Conservation (phyloP, 2,113 vertebrate species). For the Thalassarche chlororhynchos region DNA sequence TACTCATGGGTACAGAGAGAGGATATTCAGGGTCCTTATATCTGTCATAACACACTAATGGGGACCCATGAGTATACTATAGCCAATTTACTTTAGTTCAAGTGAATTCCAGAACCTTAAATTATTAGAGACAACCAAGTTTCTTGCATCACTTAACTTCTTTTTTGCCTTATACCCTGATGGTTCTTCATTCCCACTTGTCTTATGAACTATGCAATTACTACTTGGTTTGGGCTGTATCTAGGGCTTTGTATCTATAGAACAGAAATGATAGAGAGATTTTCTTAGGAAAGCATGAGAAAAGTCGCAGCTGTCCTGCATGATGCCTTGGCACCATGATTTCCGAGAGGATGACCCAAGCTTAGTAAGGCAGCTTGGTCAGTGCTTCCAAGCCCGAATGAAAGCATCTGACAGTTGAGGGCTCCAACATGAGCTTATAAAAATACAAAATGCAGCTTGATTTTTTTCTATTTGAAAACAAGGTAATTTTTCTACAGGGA, state of each 20-base stretch:
- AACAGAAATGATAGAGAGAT: not conserved
- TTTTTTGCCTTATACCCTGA: not conserved
- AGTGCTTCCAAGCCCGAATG: not conserved
- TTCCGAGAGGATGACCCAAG: not conserved
- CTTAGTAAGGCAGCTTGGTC: not conserved
- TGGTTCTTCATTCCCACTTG: not conserved
- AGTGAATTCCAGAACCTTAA: conserved; percentile 53
- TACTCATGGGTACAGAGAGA: not conserved
- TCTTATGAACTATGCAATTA: not conserved
- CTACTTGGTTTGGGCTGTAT: not conserved
- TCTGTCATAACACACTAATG: conserved; percentile 31
- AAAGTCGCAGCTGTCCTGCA: not conserved
- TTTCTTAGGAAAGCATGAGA: not conserved
- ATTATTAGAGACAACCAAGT: conserved; percentile 19
- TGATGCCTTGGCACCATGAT: not conserved
- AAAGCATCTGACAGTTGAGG: not conserved
- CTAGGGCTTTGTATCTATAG: not conserved
- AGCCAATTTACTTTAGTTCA: conserved; percentile 49
- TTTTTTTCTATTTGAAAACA: not conserved
- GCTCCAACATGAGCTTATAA: not conserved
- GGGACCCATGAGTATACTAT: not conserved
- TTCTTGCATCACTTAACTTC: not conserved
- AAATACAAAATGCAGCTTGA: not conserved
- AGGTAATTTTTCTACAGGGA: not conserved
- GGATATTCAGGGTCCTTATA: conserved; percentile 6